Conservation (phyloP, 2,888 invertebrate species). For the Gandaritis pyraliata region DNA sequence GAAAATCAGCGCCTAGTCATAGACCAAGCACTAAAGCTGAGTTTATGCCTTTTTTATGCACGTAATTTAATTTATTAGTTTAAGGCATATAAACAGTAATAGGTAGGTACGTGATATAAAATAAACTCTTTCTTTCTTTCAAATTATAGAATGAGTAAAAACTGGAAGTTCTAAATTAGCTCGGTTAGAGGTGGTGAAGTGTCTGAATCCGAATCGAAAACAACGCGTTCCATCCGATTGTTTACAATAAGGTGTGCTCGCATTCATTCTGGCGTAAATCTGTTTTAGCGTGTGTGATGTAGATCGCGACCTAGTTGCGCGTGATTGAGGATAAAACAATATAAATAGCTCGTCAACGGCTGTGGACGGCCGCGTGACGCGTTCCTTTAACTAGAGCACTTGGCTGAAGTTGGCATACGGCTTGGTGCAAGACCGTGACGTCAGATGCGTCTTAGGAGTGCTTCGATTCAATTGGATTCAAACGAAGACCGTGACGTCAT, state of each 20-base stretch:
- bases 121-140: too few species aligned
- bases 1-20: too few species aligned
- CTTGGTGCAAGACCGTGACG: constrained; percentile 19
- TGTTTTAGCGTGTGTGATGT: constrained; percentile 73
- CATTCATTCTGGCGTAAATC: constrained; percentile 58
- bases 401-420: constrained; percentile 46
- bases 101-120: too few species aligned
- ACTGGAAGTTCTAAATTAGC: not conserved
- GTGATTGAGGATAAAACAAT: constrained; percentile 84
- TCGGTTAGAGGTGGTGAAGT: constrained; percentile 1
- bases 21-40: too few species aligned
- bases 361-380: constrained; percentile 60
- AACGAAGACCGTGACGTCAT: constrained; percentile 1
- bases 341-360: constrained; percentile 81
- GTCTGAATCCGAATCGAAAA: constrained; percentile 46
- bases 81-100: too few species aligned
- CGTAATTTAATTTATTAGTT: too few species aligned
- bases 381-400: constrained; percentile 44
- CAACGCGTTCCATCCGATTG: constrained; percentile 45
- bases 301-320: constrained; percentile 81
- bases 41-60: too few species aligned
- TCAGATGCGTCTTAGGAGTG: constrained; percentile 13
- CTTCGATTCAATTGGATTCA: constrained; percentile 7
- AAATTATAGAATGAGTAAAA: not conserved
- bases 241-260: constrained; percentile 62